A percentile compares a stretch with the other conserved stretches of the same genome.
Evolutionary conservation across 2,797 vertebrate genomes (phyloP).

Genomic region (Pseudomugil tenellus): DNA sequence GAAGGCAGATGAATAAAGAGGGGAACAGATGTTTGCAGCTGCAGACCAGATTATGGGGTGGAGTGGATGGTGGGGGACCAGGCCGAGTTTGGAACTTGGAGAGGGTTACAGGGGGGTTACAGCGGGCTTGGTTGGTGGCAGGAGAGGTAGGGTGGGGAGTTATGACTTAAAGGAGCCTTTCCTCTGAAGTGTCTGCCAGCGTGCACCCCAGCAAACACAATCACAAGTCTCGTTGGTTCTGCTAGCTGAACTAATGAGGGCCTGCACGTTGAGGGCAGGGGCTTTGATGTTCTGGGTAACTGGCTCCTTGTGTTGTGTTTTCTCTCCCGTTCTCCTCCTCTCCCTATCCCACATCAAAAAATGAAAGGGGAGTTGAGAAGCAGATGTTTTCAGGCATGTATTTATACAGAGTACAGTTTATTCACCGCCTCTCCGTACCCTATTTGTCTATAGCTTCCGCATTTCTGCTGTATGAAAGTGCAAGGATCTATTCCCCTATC

Average conservation of each 20-base stretch:
- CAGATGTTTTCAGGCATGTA: constrained; percentile 86
- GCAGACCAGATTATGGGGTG: constrained; percentile 87
- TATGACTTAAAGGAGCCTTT: constrained; percentile 85
- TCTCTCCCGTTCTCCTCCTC: constrained; percentile 81
- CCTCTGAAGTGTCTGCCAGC: constrained; percentile 88
- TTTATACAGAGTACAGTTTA: constrained; percentile 80
- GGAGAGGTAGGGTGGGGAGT: constrained; percentile 76
- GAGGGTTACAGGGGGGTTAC: constrained; percentile 81
- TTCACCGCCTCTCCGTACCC: constrained; percentile 67
- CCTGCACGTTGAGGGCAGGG: constrained; percentile 81
- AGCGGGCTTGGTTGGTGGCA: constrained; percentile 73
- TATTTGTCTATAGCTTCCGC: constrained; percentile 64
- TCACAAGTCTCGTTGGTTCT: constrained; percentile 86
- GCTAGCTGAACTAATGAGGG: constrained; percentile 88
- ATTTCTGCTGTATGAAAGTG: constrained; percentile 43
- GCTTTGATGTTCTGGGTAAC: constrained; percentile 88
- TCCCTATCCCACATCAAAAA: constrained; percentile 86
- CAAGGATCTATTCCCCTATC: constrained; percentile 62
- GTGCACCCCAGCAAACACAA: constrained; percentile 86
- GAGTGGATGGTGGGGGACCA: constrained; percentile 75
- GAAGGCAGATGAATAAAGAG: constrained; percentile 73
- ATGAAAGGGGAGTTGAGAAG: constrained; percentile 84
- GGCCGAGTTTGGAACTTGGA: constrained; percentile 58
- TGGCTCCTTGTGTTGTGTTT: constrained; percentile 86
- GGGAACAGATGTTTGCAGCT: constrained; percentile 86